Evolutionary conservation across 2,888 invertebrate species (phyloP).

Genomic region (Sphecodes monilicornis): DNA sequence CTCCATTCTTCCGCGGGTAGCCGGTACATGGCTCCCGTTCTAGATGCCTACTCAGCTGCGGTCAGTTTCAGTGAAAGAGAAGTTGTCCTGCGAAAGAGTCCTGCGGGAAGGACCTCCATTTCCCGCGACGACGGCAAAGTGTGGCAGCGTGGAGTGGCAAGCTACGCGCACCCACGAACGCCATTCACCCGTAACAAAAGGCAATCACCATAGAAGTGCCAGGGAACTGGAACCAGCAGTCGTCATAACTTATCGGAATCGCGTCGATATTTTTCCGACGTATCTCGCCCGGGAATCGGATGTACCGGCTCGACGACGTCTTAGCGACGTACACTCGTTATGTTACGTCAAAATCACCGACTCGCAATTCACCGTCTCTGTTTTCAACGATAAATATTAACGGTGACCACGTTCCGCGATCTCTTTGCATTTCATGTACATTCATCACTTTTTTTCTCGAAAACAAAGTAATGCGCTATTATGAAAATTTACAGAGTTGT

Average conservation of each 20-base stretch:
- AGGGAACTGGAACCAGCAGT: conserved; percentile 72
- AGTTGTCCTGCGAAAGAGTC: conserved; percentile 68
- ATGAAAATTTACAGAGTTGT: neutral
- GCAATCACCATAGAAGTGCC: conserved; percentile 78
- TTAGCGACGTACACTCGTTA: neutral
- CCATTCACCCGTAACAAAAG: conserved; percentile 80
- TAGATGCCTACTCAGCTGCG: conserved; percentile 71
- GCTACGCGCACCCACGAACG: conserved; percentile 52
- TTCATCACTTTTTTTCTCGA: neutral
- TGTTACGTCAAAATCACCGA: neutral
- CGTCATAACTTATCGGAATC: conserved; percentile 78
- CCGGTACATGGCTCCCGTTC: conserved; percentile 17
- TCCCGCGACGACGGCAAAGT: conserved; percentile 34
- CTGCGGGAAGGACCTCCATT: conserved; percentile 55
- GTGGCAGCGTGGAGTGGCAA: conserved; percentile 15
- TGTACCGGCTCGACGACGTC: neutral
- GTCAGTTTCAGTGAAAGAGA: conserved; percentile 71
- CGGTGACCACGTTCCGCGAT: neutral
- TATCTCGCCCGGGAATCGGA: conserved; percentile 51
- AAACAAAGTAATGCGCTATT: neutral
- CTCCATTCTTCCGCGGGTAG: conserved; percentile 11
- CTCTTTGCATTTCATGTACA: neutral
- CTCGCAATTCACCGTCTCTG: neutral
- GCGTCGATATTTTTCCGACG: conserved; percentile 74
- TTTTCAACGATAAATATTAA: neutral